phyloP scores from a whole-genome alignment of 2,888 invertebrate species.

The Bibio marci region DNA sequence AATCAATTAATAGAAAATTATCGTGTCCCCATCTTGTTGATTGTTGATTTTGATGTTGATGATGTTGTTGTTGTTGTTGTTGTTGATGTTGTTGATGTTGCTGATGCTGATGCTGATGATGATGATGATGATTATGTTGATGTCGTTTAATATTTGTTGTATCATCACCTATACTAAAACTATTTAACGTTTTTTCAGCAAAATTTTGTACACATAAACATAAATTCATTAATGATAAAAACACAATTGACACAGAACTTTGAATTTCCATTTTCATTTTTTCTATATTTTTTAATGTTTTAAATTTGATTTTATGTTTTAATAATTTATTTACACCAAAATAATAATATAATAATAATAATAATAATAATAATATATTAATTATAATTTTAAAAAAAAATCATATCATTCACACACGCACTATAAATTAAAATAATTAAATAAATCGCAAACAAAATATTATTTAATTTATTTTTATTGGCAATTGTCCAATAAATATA shows the following conservation, averaged over 20 bases:
- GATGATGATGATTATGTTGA: neutral
- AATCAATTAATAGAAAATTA: constrained; percentile 48
- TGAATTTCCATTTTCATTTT: constrained; percentile 2
- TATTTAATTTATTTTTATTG: too few relatives aligned
- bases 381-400: too few relatives aligned
- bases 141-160: constrained; percentile 1
- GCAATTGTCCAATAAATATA: too few relatives aligned
- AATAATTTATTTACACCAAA: too few relatives aligned
- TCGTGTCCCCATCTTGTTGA: constrained; percentile 17
- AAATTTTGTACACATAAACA: constrained; percentile 3
- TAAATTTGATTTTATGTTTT: too few relatives aligned
- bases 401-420: too few relatives aligned
- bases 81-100: neutral
- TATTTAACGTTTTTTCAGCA: constrained; percentile 3
- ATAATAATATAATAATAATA: too few relatives aligned
- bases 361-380: too few relatives aligned
- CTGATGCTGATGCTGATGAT: neutral
- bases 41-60: neutral
- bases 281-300: neutral
- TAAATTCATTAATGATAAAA: constrained; percentile 1
- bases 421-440: too few relatives aligned
- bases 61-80: neutral
- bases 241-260: neutral
- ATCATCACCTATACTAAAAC: neutral
- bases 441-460: too few relatives aligned